Percentiles rank a stretch among this genome's conserved stretches.
Evolutionary conservation across 2,888 invertebrate species (phyloP).

Genomic region (Coenonympha glycerion): DNA sequence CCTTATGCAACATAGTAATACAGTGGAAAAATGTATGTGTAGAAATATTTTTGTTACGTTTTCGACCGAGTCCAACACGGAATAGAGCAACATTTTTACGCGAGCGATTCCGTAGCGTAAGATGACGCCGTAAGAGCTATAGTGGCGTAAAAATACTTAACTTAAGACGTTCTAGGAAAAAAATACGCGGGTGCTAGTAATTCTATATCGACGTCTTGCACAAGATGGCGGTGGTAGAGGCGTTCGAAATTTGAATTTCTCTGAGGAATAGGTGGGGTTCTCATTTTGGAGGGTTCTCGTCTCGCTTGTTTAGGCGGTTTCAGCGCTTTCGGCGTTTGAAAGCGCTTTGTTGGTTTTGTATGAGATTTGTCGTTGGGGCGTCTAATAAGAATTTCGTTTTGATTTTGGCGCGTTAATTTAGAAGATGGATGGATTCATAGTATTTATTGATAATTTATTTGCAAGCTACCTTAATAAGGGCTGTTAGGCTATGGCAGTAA

Average conservation of each 20-base stretch:
- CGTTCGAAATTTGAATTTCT: conserved; percentile 73
- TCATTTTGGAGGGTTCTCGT: conserved; percentile 41
- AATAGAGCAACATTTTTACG: conserved; percentile 66
- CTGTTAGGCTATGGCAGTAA: no score
- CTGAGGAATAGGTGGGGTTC: conserved; percentile 68
- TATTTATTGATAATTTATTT: no score
- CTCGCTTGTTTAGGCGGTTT: conserved; percentile 17
- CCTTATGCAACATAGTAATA: fast-evolving
- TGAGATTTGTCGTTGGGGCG: conserved; percentile 33
- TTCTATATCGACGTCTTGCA: conserved; percentile 73
- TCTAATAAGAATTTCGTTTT: conserved; percentile 33
- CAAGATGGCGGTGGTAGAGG: conserved; percentile 71
- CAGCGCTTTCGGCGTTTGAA: conserved; percentile 30
- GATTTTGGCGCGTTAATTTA: conserved; percentile 1
- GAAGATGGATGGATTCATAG: neutral
- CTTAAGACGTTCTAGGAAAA: conserved; percentile 73
- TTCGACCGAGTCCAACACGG: conserved; percentile 38
- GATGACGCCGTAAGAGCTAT: conserved; percentile 67
- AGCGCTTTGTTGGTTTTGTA: conserved; percentile 37
- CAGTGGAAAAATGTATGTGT: conserved; percentile 17
- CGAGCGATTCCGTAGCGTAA: conserved; percentile 72
- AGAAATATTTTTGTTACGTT: conserved; percentile 29
- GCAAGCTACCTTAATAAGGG: no score
- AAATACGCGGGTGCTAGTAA: conserved; percentile 65
- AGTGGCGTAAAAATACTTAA: conserved; percentile 70